Evolutionary conservation across 2,888 invertebrate genomes (phyloP).

Genomic region (Dicranocentrus wangi): DNA sequence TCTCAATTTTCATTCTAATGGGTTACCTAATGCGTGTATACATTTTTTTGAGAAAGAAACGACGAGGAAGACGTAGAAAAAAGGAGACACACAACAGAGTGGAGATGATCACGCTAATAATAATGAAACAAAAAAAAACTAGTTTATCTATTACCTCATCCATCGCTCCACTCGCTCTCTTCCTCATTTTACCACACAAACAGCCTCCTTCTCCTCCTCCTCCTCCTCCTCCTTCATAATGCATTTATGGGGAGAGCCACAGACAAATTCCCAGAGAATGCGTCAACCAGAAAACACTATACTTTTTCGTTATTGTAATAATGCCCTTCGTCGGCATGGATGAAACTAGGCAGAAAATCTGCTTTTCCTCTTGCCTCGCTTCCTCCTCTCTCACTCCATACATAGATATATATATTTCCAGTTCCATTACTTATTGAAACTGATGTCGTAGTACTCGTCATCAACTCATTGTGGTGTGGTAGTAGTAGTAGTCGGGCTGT

Average conservation of each 20-base stretch:
- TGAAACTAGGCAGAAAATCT: no score
- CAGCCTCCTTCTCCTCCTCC: neutral
- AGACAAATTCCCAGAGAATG: slow-evolving; percentile 4
- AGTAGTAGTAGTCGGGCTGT: no score
- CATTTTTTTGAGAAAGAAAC: no score
- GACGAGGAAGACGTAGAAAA: no score
- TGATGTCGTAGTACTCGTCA: no score
- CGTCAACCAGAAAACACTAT: neutral
- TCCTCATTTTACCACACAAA: neutral
- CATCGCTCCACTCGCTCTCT: neutral
- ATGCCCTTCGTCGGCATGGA: no score
- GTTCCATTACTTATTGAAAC: no score
- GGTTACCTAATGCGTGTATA: neutral
- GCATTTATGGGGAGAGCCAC: neutral
- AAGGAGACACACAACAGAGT: neutral
- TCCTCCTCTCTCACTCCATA: no score
- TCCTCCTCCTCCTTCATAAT: neutral
- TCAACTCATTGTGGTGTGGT: no score
- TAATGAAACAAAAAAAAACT: slow-evolving; percentile 11
- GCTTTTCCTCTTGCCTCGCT: no score
- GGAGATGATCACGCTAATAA: neutral
- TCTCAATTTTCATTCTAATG: slow-evolving; percentile 34
- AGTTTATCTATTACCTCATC: neutral
- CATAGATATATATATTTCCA: no score
- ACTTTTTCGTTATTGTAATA: no score